A percentile compares a stretch with the other conserved stretches of the same genome.
phyloP scores from a whole-genome alignment of 2,113 vertebrate species.

The Centropus unirufus region DNA sequence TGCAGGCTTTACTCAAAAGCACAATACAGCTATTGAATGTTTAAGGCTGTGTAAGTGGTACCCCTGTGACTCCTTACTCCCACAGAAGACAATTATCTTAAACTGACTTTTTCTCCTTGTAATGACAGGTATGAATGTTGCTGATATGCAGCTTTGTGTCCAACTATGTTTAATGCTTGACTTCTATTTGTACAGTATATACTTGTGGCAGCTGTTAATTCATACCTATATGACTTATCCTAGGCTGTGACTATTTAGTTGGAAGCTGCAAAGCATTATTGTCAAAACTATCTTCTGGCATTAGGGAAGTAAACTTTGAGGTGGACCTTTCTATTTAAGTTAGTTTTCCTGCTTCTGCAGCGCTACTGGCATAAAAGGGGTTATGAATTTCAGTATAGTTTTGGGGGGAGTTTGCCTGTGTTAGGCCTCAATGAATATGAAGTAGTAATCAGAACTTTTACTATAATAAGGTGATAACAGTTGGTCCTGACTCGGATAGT shows the following conservation, averaged over 20 bases:
- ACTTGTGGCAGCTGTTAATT: background rate
- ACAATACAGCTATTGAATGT: background rate
- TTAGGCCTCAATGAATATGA: background rate
- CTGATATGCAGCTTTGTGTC: background rate
- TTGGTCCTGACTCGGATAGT: background rate
- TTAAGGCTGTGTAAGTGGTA: background rate
- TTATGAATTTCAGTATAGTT: background rate
- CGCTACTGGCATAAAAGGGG: background rate
- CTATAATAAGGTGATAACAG: background rate
- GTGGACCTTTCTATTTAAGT: background rate
- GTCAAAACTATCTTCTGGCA: background rate
- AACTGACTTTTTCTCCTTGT: background rate
- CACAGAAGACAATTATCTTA: background rate
- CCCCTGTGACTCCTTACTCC: background rate
- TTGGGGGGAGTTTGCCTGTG: rapidly evolving
- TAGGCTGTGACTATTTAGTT: background rate
- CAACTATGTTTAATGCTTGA: background rate
- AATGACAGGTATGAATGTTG: background rate
- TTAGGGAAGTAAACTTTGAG: background rate
- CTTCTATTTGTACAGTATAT: background rate
- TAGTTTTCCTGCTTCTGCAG: background rate
- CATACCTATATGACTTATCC: background rate
- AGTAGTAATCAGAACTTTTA: background rate
- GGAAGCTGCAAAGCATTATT: background rate
- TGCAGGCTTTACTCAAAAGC: background rate